Evolutionary conservation across 2,888 invertebrate genomes (phyloP).

Genomic region (Chrysina gloriosa): DNA sequence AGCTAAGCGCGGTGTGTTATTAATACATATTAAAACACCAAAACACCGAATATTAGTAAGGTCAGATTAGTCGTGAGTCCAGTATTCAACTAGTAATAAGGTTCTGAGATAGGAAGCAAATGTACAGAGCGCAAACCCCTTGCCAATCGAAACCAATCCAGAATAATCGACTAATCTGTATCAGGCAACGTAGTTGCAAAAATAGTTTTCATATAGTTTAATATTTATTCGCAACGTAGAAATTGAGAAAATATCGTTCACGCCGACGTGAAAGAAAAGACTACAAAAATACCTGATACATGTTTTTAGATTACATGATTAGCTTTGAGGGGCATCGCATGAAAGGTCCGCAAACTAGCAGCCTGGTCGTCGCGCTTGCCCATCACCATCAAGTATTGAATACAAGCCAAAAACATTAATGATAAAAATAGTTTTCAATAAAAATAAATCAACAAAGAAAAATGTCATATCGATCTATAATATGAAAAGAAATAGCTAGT

Average conservation of each 20-base stretch:
- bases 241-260: no score
- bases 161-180: conserved; percentile 51
- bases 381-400: conserved; percentile 59
- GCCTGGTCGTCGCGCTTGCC: conserved; percentile 65
- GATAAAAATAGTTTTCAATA: conserved; percentile 6
- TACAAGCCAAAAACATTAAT: conserved; percentile 19
- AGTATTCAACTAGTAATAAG: conserved; percentile 34
- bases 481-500: conserved; percentile 47
- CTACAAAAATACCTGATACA: conserved; percentile 9
- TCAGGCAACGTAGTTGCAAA: conserved; percentile 22
- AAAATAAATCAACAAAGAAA: conserved; percentile 25
- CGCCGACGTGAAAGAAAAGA: conserved; percentile 8
- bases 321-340: conserved; percentile 60
- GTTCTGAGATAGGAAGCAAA: conserved; percentile 63
- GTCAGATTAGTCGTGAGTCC: conserved; percentile 29
- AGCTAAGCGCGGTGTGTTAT: conserved; percentile 37
- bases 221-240: no score
- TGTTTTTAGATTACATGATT: conserved; percentile 55
- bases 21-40: conserved; percentile 34
- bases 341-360: conserved; percentile 58
- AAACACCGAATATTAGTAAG: conserved; percentile 31
- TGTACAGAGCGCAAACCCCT: conserved; percentile 63
- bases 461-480: conserved; percentile 23
- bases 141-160: conserved; percentile 62
- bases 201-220: not conserved